These are phyloP conservation scores for Syrista parreyssii DNA, from an alignment of 2,888 invertebrate genomes.

Conservation along the genomic window DNA sequence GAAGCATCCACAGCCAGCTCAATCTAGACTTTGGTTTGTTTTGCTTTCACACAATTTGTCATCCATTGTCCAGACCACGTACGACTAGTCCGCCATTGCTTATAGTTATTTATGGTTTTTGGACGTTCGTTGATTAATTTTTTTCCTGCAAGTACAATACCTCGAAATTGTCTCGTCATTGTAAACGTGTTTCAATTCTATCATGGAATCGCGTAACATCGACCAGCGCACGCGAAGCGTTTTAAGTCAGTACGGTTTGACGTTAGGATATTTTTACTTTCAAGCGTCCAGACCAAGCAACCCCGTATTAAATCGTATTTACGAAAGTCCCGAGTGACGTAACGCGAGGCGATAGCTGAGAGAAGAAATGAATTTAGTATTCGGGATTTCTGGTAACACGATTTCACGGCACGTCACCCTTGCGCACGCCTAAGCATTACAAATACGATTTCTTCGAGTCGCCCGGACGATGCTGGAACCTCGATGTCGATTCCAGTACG, in stretches of 20 bases:
- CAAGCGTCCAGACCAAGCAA: background rate
- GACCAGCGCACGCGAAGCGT: background rate
- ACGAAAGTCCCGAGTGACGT: slow-evolving; percentile 35
- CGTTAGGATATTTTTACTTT: background rate
- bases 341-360: slow-evolving; percentile 33
- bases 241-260: background rate
- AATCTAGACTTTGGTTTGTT: slow-evolving; percentile 53
- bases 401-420: slow-evolving; percentile 57
- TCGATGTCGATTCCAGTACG: background rate
- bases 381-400: slow-evolving; percentile 54
- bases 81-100: slow-evolving; percentile 27
- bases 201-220: background rate
- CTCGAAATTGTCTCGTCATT: slow-evolving; percentile 27
- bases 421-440: slow-evolving; percentile 48
- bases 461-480: background rate
- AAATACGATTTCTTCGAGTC: slow-evolving; percentile 51
- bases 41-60: slow-evolving; percentile 59
- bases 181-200: background rate
- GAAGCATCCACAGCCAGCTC: slow-evolving; percentile 32
- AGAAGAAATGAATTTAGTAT: slow-evolving; percentile 58
- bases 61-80: slow-evolving; percentile 55
- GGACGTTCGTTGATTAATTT: slow-evolving; percentile 56
- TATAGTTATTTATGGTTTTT: slow-evolving; percentile 59
- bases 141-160: slow-evolving; percentile 29
- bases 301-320: slow-evolving; percentile 2